These are phyloP conservation scores for Drosophila baimaii DNA, from an alignment of 1,140 invertebrate genomes.

Conservation along the genomic window DNA sequence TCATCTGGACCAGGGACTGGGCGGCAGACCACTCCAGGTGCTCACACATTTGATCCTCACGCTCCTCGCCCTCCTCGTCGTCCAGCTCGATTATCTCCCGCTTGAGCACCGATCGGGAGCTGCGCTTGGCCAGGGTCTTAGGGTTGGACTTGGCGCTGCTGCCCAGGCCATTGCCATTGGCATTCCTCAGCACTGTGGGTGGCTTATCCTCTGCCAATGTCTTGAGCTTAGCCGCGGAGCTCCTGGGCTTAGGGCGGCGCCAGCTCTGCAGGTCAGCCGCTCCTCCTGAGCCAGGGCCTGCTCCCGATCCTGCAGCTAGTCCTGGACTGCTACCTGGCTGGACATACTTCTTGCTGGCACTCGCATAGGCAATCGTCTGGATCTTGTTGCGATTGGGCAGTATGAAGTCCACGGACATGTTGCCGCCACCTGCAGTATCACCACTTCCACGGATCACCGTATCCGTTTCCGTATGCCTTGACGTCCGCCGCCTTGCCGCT, in stretches of 20 bases:
- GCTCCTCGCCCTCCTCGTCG: slow-evolving; percentile 43
- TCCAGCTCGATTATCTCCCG: slow-evolving; percentile 74
- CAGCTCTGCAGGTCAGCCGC: slow-evolving; percentile 51
- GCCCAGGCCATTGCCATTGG: slow-evolving; percentile 63
- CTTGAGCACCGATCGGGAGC: slow-evolving; percentile 56
- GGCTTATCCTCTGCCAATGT: slow-evolving; percentile 49
- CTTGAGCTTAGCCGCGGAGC: slow-evolving; percentile 46
- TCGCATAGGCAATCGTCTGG: slow-evolving; percentile 77
- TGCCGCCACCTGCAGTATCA: slow-evolving; percentile 50
- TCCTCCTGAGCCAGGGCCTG: slow-evolving; percentile 13
- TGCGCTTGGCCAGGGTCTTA: slow-evolving; percentile 58
- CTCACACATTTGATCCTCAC: slow-evolving; percentile 58
- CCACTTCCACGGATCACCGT: slow-evolving; percentile 40
- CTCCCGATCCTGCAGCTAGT: slow-evolving; percentile 1
- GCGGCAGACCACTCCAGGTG: slow-evolving; percentile 81
- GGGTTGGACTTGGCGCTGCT: slow-evolving; percentile 44
- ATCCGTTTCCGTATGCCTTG: slow-evolving; percentile 18
- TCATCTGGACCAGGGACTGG: slow-evolving; percentile 82
- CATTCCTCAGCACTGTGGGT: slow-evolving; percentile 66
- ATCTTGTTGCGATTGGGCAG: slow-evolving; percentile 81
- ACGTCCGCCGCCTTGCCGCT: slow-evolving; percentile 2
- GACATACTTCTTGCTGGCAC: slow-evolving; percentile 77
- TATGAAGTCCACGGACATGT: slow-evolving; percentile 78
- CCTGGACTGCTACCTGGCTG: slow-evolving; percentile 1
- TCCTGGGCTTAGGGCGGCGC: slow-evolving; percentile 54